phyloP scores from a whole-genome alignment of 2,113 vertebrate species.

The Crocuta crocuta region DNA sequence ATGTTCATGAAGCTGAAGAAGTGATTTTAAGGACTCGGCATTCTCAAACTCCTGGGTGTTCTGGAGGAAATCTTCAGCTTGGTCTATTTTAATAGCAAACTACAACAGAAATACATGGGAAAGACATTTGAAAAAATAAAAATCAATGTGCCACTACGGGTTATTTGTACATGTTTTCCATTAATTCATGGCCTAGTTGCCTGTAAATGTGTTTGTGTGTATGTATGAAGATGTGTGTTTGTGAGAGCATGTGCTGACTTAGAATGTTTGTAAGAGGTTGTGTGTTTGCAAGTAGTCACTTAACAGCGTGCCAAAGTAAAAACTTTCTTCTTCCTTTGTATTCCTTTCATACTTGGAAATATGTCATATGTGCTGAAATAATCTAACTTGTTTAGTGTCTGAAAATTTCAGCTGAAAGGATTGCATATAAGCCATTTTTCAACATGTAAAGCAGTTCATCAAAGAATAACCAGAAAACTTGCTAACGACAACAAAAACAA shows the following conservation, averaged over 20 bases:
- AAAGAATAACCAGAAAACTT: conserved; percentile 24
- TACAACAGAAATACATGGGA: conserved; percentile 80
- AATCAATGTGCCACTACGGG: not conserved
- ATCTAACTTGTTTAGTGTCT: not conserved
- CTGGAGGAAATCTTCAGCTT: conserved; percentile 90
- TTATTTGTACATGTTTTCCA: not conserved
- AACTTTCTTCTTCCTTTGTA: not conserved
- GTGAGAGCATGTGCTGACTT: not conserved
- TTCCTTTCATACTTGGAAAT: conserved; percentile 38
- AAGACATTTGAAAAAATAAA: conserved; percentile 35
- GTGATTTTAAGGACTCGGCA: conserved; percentile 82
- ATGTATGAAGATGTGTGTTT: not conserved
- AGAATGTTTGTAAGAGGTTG: not conserved
- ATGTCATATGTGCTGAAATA: not conserved
- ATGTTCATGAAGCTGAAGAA: conserved; percentile 87
- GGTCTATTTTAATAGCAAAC: conserved; percentile 92
- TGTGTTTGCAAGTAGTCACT: not conserved
- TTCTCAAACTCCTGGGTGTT: conserved; percentile 84
- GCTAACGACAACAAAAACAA: not conserved
- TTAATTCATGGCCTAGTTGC: not conserved
- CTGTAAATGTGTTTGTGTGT: not conserved
- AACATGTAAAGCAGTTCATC: not conserved
- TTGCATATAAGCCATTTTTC: not conserved
- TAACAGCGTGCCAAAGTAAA: not conserved
- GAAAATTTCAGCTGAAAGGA: conserved; percentile 19